phyloP scores from a whole-genome alignment of 2,888 invertebrate genomes.

The Euclidia mi region DNA sequence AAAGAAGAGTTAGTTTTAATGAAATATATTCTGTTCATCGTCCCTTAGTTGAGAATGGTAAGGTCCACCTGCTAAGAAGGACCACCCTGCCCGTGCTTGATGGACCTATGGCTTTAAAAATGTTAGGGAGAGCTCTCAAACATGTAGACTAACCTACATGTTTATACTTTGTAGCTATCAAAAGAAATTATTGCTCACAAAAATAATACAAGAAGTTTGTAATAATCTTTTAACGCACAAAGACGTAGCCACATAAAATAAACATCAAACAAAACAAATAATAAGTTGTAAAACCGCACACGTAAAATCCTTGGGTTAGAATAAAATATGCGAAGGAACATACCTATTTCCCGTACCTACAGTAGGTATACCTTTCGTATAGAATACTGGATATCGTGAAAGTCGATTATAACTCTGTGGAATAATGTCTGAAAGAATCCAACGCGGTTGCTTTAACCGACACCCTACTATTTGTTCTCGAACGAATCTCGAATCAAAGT shows the following conservation, averaged over 20 bases:
- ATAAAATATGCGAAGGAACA: conserved; percentile 32
- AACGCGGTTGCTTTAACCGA: conserved; percentile 62
- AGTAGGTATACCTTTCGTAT: conserved; percentile 34
- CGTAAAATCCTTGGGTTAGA: conserved; percentile 37
- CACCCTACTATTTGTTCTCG: conserved; percentile 63
- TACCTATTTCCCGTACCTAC: conserved; percentile 3
- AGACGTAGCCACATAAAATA: conserved; percentile 11
- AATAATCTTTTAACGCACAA: no score
- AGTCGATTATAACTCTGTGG: conserved; percentile 84
- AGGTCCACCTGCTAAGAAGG: no score
- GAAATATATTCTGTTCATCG: no score
- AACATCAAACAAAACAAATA: conserved; percentile 34
- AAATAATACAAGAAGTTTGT: no score
- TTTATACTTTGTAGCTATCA: no score
- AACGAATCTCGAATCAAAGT: conserved; percentile 21
- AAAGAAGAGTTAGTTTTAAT: no score
- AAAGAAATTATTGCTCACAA: no score
- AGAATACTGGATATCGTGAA: conserved; percentile 65
- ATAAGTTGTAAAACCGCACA: conserved; percentile 35
- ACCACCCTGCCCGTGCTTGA: no score
- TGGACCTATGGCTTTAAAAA: no score
- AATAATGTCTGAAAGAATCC: conserved; percentile 84
- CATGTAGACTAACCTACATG: no score
- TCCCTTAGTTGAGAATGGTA: no score
- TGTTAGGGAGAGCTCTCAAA: no score